Percentiles rank a stretch among this genome's conserved stretches.
Evolutionary conservation across 2,888 invertebrate species (phyloP).

Genomic region (Ectropis crepuscularia): DNA sequence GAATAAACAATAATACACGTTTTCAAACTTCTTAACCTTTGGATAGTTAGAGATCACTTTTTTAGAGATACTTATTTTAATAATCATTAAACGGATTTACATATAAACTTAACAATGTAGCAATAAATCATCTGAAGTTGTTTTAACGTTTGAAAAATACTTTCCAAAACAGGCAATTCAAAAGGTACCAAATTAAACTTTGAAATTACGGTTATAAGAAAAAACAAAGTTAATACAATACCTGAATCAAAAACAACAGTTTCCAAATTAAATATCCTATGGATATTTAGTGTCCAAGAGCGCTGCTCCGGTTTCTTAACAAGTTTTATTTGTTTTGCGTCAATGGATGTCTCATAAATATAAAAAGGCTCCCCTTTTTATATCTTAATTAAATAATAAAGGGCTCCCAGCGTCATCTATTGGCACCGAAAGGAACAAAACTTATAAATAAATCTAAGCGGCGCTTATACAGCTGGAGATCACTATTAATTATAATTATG

Average conservation of each 20-base stretch:
- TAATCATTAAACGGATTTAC: constrained; percentile 9
- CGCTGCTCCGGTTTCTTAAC: constrained; percentile 6
- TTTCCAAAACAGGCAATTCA: constrained; percentile 4
- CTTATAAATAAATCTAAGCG: constrained; percentile 33
- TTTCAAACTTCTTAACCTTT: constrained; percentile 6
- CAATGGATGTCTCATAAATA: constrained; percentile 5
- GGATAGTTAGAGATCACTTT: constrained; percentile 4
- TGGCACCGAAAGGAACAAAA: constrained; percentile 6
- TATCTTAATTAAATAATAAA: constrained; percentile 5
- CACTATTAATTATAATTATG: background rate
- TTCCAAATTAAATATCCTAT: constrained; percentile 5
- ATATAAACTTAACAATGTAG: background rate
- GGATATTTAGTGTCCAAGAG: background rate
- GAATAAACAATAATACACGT: constrained; percentile 30
- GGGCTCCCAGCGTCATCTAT: background rate
- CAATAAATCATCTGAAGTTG: constrained; percentile 10
- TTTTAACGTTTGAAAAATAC: constrained; percentile 16
- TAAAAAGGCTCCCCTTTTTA: background rate
- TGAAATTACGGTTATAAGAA: constrained; percentile 12
- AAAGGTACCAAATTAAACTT: constrained; percentile 9
- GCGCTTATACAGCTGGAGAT: constrained; percentile 33
- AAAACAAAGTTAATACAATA: constrained; percentile 9
- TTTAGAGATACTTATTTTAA: constrained; percentile 10
- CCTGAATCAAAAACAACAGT: constrained; percentile 9
- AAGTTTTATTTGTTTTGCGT: constrained; percentile 7